Conservation (phyloP, 2,888 invertebrate genomes). For the Leptopilina syphax region DNA sequence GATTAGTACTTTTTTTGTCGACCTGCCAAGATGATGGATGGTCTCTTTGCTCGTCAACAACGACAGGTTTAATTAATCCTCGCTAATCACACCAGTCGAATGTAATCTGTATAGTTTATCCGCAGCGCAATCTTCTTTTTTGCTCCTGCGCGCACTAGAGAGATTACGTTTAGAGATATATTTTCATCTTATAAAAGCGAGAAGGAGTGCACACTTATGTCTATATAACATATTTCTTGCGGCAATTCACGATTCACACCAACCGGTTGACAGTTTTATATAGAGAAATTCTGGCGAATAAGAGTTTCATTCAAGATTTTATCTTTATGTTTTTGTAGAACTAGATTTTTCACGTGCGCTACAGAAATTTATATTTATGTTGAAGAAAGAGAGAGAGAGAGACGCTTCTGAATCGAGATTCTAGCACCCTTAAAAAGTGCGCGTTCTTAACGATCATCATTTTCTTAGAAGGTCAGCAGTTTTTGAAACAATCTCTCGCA, state of each 20-base stretch:
- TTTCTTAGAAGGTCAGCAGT: conserved; percentile 55
- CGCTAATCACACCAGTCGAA: conserved; percentile 33
- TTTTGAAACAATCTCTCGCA: conserved; percentile 53
- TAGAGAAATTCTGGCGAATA: neutral
- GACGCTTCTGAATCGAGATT: conserved; percentile 55
- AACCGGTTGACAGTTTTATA: conserved; percentile 24
- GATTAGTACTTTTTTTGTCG: conserved; percentile 26
- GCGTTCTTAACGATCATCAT: conserved; percentile 51
- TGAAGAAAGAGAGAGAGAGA: conserved; percentile 51
- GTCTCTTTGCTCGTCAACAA: conserved; percentile 23
- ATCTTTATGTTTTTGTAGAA: conserved; percentile 53
- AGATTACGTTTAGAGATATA: conserved; percentile 17
- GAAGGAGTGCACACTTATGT: neutral
- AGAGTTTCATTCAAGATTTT: conserved; percentile 45
- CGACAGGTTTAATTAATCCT: conserved; percentile 38
- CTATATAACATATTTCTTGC: conserved; percentile 10
- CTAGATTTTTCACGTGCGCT: conserved; percentile 47
- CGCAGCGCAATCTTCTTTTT: neutral
- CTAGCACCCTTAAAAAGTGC: conserved; percentile 52
- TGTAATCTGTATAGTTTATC: conserved; percentile 31
- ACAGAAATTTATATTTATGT: neutral
- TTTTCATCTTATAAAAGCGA: neutral
- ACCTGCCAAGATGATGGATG: conserved; percentile 33
- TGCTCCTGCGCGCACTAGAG: neutral
- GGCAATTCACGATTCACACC: conserved; percentile 4